Evolutionary conservation across 2,113 vertebrate species (phyloP).

Genomic region (Morphnarchus princeps): DNA sequence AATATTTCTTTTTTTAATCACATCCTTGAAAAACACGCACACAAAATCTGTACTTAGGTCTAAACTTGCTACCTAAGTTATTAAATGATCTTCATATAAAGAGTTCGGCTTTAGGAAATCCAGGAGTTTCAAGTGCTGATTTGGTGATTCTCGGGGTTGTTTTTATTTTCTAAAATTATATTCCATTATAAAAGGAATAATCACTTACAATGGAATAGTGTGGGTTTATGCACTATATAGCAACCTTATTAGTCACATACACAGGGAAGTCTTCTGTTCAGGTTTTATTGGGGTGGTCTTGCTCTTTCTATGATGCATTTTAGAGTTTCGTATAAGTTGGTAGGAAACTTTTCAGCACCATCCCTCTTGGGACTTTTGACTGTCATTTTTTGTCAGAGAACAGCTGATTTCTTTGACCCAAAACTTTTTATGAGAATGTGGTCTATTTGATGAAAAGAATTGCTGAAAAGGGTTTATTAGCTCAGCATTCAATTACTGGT

Average conservation of each 20-base stretch:
- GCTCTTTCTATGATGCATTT: neutral
- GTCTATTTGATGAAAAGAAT: neutral
- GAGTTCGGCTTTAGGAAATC: neutral
- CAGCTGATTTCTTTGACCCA: neutral
- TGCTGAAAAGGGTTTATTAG: neutral
- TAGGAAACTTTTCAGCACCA: neutral
- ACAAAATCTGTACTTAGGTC: neutral
- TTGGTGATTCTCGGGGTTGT: neutral
- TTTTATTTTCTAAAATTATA: neutral
- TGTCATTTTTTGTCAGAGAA: neutral
- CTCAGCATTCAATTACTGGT: neutral
- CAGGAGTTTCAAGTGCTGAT: neutral
- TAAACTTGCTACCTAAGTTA: neutral
- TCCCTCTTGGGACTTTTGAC: neutral
- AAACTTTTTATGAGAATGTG: neutral
- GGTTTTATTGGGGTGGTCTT: neutral
- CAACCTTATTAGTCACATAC: neutral
- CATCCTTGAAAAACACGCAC: neutral
- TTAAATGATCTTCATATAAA: neutral
- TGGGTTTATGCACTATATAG: neutral
- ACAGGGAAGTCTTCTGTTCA: neutral
- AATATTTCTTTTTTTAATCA: neutral
- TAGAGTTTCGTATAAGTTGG: neutral
- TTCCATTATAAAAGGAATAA: neutral
- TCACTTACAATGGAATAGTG: neutral